These are phyloP conservation scores for Ranitomeya imitator DNA, from an alignment of 2,113 vertebrate genomes.

Conservation along the genomic window DNA sequence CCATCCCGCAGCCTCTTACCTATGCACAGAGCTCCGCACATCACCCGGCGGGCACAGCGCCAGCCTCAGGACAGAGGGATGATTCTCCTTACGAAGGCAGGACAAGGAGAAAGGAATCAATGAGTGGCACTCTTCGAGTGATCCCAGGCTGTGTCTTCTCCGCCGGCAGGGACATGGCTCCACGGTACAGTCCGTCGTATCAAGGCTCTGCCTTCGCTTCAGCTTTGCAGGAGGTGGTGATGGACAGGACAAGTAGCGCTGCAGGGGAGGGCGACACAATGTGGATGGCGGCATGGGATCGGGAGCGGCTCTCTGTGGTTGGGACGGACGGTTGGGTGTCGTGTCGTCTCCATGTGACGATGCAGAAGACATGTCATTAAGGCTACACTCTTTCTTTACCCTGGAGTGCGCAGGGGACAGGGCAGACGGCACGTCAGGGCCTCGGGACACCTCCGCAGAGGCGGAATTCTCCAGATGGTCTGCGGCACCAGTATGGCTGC, in stretches of 20 bases:
- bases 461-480: neutral
- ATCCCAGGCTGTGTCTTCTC: slow-evolving; percentile 84
- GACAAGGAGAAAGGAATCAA: slow-evolving; percentile 68
- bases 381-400: no score
- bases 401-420: neutral
- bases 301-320: slow-evolving; percentile 40
- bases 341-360: neutral
- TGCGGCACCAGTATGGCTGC: neutral
- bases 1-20: neutral
- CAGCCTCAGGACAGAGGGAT: slow-evolving; percentile 67
- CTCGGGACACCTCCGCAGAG: neutral
- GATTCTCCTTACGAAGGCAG: slow-evolving; percentile 89
- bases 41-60: neutral
- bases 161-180: slow-evolving; percentile 38
- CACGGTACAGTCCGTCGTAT: neutral
- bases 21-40: no score
- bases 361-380: neutral
- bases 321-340: neutral
- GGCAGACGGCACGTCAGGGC: neutral
- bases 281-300: slow-evolving; percentile 68
- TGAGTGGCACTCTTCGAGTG: slow-evolving; percentile 76
- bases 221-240: slow-evolving; percentile 46
- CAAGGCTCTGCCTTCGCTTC: neutral
- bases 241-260: slow-evolving; percentile 59
- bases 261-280: slow-evolving; percentile 61